A percentile compares a stretch with the other conserved stretches of the same genome.
phyloP scores from a whole-genome alignment of 2,113 vertebrate genomes.

The Phaethon lepturus region DNA sequence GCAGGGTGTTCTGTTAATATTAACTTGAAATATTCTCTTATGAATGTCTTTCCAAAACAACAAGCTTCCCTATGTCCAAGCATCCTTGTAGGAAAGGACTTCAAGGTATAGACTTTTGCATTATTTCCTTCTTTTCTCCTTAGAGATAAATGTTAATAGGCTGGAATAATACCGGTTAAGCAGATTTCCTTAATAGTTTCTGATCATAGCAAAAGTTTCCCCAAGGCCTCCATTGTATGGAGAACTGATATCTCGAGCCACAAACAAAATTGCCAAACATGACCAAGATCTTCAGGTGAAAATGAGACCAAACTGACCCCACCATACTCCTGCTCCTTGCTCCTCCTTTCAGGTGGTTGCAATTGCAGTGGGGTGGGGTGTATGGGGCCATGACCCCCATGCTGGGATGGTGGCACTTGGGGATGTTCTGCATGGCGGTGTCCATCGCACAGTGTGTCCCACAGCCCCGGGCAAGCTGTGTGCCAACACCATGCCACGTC shows the following conservation, averaged over 20 bases:
- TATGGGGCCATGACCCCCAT: fast-evolving
- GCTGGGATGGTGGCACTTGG: fast-evolving
- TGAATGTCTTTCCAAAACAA: neutral
- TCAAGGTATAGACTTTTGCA: neutral
- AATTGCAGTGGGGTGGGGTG: fast-evolving
- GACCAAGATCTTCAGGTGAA: neutral
- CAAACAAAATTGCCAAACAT: fast-evolving
- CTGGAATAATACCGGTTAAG: neutral
- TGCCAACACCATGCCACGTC: neutral
- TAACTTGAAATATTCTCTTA: neutral
- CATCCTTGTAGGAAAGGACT: neutral
- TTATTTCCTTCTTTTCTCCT: neutral
- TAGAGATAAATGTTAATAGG: neutral
- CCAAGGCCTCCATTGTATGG: neutral
- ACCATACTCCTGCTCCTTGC: fast-evolving
- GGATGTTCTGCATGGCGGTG: neutral
- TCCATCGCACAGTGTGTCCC: fast-evolving
- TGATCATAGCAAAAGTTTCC: neutral
- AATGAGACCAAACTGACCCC: neutral
- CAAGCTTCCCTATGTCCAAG: neutral
- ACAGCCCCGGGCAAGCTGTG: neutral
- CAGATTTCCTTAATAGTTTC: neutral
- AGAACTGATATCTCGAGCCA: neutral
- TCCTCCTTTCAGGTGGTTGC: neutral
- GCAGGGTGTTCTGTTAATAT: neutral